Evolutionary conservation across 2,113 vertebrate species (phyloP).

Genomic region (Cyphotilapia sp.): DNA sequence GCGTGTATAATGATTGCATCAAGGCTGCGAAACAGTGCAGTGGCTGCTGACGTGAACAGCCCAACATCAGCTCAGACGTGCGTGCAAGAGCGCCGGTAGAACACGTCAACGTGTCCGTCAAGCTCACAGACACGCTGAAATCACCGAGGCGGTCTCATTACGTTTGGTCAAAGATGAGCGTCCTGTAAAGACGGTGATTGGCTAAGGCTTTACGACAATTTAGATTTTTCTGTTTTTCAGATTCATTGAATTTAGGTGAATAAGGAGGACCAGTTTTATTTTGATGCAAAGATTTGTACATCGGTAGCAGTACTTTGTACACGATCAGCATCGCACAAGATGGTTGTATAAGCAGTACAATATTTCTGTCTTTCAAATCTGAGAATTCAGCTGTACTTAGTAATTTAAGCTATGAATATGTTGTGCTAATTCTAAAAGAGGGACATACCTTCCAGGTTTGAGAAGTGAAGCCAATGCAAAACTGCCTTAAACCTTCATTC

Average conservation of each 20-base stretch:
- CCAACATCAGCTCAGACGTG: background rate
- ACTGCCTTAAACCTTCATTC: background rate
- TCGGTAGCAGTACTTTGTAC: background rate
- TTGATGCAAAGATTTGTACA: background rate
- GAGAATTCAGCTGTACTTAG: background rate
- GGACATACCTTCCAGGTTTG: background rate
- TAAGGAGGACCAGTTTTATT: background rate
- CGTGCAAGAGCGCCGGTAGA: rapidly evolving
- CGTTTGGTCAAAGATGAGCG: rapidly evolving
- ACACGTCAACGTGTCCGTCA: background rate
- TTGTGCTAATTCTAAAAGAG: background rate
- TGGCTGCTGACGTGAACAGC: background rate
- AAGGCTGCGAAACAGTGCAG: background rate
- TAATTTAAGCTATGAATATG: background rate
- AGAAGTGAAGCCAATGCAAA: background rate
- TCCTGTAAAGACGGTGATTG: background rate
- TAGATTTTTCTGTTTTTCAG: background rate
- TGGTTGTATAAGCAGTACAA: background rate
- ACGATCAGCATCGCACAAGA: background rate
- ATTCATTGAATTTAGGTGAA: rapidly evolving
- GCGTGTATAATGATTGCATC: background rate
- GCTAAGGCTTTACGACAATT: background rate
- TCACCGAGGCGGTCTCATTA: background rate
- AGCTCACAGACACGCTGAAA: background rate
- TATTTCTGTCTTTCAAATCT: background rate